Conservation (phyloP, 2,113 vertebrate species). For the Zootoca vivipara region DNA sequence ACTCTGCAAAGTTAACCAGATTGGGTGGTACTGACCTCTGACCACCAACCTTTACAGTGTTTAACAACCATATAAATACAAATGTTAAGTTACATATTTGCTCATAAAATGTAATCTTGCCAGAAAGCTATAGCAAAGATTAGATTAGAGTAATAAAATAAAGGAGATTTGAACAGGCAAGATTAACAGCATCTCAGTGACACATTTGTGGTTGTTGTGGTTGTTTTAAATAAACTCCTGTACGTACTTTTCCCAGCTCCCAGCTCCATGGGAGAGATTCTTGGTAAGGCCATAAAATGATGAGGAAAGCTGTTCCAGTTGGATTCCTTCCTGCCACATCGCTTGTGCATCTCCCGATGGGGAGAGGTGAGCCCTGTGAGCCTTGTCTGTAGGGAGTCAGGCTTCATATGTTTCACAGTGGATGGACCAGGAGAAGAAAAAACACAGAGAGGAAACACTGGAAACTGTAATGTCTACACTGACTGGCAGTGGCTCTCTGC, state of each 20-base stretch:
- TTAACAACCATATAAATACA: slow-evolving; percentile 29
- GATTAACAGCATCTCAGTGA: not conserved
- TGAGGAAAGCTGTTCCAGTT: not conserved
- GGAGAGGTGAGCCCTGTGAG: not conserved
- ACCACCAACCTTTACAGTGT: not conserved
- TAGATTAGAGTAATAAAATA: slow-evolving; percentile 20
- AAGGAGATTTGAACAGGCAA: not conserved
- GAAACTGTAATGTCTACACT: too few species aligned
- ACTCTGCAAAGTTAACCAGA: not conserved
- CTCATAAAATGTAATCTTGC: slow-evolving; percentile 36
- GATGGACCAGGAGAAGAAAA: too few species aligned
- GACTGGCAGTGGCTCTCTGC: too few species aligned
- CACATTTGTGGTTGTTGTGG: too few species aligned
- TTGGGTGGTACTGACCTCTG: slow-evolving; percentile 33
- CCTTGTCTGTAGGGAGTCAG: not conserved
- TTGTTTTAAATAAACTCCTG: not conserved
- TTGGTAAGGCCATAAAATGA: too few species aligned
- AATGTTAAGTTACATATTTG: slow-evolving; percentile 9
- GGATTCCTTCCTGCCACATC: not conserved
- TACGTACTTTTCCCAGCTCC: not conserved
- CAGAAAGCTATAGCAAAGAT: slow-evolving; percentile 4
- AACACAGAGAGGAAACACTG: too few species aligned
- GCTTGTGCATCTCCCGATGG: not conserved
- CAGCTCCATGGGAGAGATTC: not conserved
- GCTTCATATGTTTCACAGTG: not conserved